These are phyloP conservation scores for Drosophila mulleri DNA, from an alignment of 2,888 invertebrate genomes.

Conservation along the genomic window DNA sequence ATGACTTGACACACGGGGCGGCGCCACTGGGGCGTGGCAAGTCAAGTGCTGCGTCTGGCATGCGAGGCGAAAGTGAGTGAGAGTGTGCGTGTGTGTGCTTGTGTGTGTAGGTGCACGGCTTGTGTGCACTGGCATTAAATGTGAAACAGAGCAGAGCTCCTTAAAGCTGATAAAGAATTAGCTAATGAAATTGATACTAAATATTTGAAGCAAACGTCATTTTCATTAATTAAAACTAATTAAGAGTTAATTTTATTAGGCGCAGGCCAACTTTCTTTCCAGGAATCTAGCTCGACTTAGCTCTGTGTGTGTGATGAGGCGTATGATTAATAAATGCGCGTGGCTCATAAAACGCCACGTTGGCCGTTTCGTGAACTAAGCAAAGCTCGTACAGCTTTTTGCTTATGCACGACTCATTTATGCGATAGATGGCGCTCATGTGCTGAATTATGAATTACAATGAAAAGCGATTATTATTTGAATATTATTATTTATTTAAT, in stretches of 20 bases:
- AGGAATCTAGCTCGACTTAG: neutral
- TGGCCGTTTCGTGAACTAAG: slow-evolving; percentile 38
- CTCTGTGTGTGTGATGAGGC: slow-evolving; percentile 26
- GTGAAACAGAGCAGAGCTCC: slow-evolving; percentile 1
- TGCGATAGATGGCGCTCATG: slow-evolving; percentile 47
- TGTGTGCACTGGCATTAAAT: slow-evolving; percentile 17
- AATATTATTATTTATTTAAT: neutral
- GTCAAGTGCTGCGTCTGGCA: slow-evolving; percentile 46
- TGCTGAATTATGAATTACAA: neutral
- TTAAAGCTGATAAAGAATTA: slow-evolving; percentile 1
- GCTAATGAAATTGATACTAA: neutral
- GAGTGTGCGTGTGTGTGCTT: slow-evolving; percentile 16
- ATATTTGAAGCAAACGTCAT: neutral
- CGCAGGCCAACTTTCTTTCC: neutral
- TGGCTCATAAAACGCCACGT: slow-evolving; percentile 3
- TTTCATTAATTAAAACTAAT: neutral
- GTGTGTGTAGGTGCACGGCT: slow-evolving; percentile 6
- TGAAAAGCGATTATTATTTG: neutral
- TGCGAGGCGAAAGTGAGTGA: slow-evolving; percentile 49
- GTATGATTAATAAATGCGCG: slow-evolving; percentile 47
- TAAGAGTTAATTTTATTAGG: neutral
- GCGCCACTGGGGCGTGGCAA: slow-evolving; percentile 32
- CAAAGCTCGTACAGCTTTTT: slow-evolving; percentile 41
- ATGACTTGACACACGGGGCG: slow-evolving; percentile 50
- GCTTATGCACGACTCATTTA: neutral